These are phyloP conservation scores for Drosophila suboccidentalis DNA, from an alignment of 2,888 invertebrate species.

Conservation along the genomic window DNA sequence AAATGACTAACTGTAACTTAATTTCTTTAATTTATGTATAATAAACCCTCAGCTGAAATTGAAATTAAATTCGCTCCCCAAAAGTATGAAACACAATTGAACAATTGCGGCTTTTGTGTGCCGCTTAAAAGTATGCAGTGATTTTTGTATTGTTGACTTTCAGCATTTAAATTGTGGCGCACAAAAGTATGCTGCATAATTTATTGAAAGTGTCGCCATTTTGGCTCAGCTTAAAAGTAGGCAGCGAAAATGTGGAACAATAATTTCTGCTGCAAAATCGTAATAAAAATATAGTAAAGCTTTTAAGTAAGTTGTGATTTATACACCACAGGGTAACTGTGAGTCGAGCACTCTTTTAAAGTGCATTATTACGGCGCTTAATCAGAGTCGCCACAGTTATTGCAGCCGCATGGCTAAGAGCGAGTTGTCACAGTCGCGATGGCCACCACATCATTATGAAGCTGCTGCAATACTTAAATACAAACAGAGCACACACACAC, in stretches of 20 bases:
- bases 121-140: too few relatives aligned
- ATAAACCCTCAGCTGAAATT: not conserved
- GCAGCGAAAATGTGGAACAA: not conserved
- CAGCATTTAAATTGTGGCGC: slow-evolving; percentile 5
- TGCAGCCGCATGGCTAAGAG: slow-evolving; percentile 42
- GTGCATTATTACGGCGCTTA: slow-evolving; percentile 31
- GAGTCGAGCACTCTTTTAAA: slow-evolving; percentile 1
- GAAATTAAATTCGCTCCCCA: not conserved
- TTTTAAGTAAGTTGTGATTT: not conserved
- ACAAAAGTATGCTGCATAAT: slow-evolving; percentile 7
- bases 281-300: not conserved
- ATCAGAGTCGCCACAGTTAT: slow-evolving; percentile 49
- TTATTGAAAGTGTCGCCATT: not conserved
- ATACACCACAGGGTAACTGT: slow-evolving; percentile 10
- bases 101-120: not conserved
- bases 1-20: slow-evolving; percentile 1
- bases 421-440: slow-evolving; percentile 33
- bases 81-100: not conserved
- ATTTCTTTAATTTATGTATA: not conserved
- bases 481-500: slow-evolving; percentile 16
- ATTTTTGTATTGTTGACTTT: not conserved
- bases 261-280: not conserved
- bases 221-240: not conserved
- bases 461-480: slow-evolving; percentile 46
- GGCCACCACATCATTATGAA: slow-evolving; percentile 57